Base-by-base conservation (phyloP, 2,888 invertebrate genomes). In the Diabrotica balteata region DNA sequence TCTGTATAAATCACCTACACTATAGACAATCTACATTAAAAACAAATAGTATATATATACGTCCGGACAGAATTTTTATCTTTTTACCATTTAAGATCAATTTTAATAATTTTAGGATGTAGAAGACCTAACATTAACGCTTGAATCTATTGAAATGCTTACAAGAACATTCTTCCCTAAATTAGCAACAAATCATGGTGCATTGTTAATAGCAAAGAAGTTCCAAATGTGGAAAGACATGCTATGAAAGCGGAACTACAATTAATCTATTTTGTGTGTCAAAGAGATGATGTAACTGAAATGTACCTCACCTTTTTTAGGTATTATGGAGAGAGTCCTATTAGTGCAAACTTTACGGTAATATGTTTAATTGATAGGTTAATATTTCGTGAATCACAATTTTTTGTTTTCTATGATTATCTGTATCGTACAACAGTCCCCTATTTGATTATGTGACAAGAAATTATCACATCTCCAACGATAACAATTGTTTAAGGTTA, bases 371-470 rank as follows among this genome's bases (percentile, higher is more conserved):
- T 52, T 4, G 32, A 32, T n/a, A 32, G 4, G 2, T 32, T 32
- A 2, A 32, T 32, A 32, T 32, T 32, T 1, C 8, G 10, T 8
- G n/a, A 49, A 59, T 11, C n/a, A 54, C 3, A 7, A 8, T 2
- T 17, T 17, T 2, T 55, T n/a, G 10, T 43, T 10, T 63, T 74
- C 86, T 83, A 91, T n/a, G 91, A 77, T 84, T 91, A 75, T 87
- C 90, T 4, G 86, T 86, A 63, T 85, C 87, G 68, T 90, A 89
- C 80, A 91, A 91, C 76, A 86, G 87, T 67, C 84, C 90, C 53
- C n/a, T n/a, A n/a, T n/a, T 82, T 90, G 58, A 86, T 87, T n/a
- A 4, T 81, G 90, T 72, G 89, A 90, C 76, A 86, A 86, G 69
- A 88, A 88, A 75, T 83, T n/a, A 77, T 73, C 86, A 77, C 73